These are phyloP conservation scores for Rutpela maculata DNA, from an alignment of 2,888 invertebrate species.

Conservation along the genomic window DNA sequence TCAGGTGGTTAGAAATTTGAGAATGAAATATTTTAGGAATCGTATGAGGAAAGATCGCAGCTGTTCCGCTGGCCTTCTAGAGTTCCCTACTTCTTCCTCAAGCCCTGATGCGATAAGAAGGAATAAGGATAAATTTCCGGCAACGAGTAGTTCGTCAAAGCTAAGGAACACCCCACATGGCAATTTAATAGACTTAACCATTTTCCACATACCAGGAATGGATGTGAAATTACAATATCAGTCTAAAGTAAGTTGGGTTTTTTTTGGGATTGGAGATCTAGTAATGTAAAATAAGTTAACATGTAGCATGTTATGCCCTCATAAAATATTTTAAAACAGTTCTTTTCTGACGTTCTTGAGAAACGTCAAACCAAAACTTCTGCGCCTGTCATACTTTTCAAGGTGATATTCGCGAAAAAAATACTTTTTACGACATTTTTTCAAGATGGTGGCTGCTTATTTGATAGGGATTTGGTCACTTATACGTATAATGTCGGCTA, in stretches of 20 bases:
- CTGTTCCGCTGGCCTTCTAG: constrained; percentile 72
- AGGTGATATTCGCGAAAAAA: too few relatives aligned
- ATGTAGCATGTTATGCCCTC: too few relatives aligned
- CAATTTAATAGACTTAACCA: constrained; percentile 84
- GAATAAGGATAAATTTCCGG: constrained; percentile 70
- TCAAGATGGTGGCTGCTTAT: too few relatives aligned
- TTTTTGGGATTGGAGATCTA: too few relatives aligned
- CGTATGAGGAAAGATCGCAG: constrained; percentile 84
- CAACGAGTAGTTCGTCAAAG: constrained; percentile 67
- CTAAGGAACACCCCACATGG: constrained; percentile 70
- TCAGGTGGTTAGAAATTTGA: constrained; percentile 24
- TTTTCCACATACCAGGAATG: constrained; percentile 93
- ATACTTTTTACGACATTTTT: too few relatives aligned
- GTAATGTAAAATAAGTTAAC: too few relatives aligned
- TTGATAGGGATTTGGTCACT: too few relatives aligned
- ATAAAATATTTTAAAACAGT: too few relatives aligned
- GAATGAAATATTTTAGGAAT: constrained; percentile 63
- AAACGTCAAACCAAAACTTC: too few relatives aligned
- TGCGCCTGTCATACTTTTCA: too few relatives aligned
- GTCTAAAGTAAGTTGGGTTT: constrained; percentile 66
- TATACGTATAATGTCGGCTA: too few relatives aligned
- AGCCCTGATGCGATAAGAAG: constrained; percentile 72
- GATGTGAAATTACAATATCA: constrained; percentile 80
- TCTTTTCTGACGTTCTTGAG: too few relatives aligned
- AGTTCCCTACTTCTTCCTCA: constrained; percentile 67